These are phyloP conservation scores for Callionymus lyra DNA, from an alignment of 2,113 vertebrate genomes.

Conservation along the genomic window DNA sequence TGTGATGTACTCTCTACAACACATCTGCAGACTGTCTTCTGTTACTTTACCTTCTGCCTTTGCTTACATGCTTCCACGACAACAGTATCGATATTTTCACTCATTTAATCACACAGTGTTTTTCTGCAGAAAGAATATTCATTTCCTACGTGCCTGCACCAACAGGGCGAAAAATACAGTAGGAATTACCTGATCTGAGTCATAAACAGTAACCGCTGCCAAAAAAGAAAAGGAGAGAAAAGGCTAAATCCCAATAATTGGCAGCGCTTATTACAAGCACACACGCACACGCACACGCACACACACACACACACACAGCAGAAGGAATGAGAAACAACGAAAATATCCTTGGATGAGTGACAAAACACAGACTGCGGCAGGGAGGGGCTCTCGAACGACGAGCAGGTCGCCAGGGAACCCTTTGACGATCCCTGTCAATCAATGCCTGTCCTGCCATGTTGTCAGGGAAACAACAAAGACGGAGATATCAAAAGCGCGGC, in stretches of 20 bases:
- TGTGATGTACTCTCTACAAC: conserved; percentile 58
- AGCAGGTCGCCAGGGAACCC: conserved; percentile 60
- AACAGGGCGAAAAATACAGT: conserved; percentile 40
- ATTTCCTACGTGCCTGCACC: conserved; percentile 24
- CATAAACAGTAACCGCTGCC: conserved; percentile 30
- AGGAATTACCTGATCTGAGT: conserved; percentile 54
- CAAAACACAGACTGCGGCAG: conserved; percentile 60
- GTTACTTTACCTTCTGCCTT: conserved; percentile 44
- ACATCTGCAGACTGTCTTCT: conserved; percentile 60
- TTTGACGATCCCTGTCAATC: conserved; percentile 69
- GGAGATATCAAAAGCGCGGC: conserved; percentile 57
- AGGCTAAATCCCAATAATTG: conserved; percentile 42
- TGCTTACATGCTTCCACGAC: conserved; percentile 36
- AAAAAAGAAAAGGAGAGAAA: conserved; percentile 21
- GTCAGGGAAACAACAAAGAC: conserved; percentile 69
- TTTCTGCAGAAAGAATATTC: conserved; percentile 35
- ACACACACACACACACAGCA: conserved; percentile 17
- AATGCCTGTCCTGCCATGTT: conserved; percentile 64
- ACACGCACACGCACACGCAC: conserved; percentile 9
- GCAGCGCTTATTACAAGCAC: conserved; percentile 30
- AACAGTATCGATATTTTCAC: conserved; percentile 51
- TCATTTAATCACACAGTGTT: conserved; percentile 50
- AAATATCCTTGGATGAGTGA: conserved; percentile 62
- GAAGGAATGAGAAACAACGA: conserved; percentile 52
- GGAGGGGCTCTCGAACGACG: conserved; percentile 56